These are phyloP conservation scores for Drosophila serrata DNA, from an alignment of 1,140 invertebrate species.

Conservation along the genomic window DNA sequence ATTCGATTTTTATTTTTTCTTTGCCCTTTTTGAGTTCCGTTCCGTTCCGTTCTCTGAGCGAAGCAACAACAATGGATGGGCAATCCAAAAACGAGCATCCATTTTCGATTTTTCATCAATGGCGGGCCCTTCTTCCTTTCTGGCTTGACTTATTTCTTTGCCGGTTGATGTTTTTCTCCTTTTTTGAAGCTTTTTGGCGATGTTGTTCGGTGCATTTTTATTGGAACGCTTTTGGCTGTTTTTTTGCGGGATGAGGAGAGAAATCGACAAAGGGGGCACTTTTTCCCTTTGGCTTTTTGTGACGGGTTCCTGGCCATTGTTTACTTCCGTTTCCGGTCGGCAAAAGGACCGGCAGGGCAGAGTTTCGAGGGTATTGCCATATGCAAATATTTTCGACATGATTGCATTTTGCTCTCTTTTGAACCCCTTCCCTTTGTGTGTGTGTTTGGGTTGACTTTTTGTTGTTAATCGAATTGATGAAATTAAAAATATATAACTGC, in stretches of 20 bases:
- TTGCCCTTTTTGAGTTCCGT: constrained; percentile 12
- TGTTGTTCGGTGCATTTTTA: constrained; percentile 62
- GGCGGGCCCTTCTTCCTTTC: constrained; percentile 28
- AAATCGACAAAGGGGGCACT: constrained; percentile 6
- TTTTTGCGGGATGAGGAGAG: constrained; percentile 21
- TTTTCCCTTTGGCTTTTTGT: constrained; percentile 52
- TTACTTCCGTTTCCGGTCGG: constrained; percentile 76
- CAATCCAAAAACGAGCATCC: constrained; percentile 57
- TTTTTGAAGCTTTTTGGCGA: constrained; percentile 34
- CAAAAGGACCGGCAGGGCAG: constrained; percentile 3
- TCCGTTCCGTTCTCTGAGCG: constrained; percentile 14
- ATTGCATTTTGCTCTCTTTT: constrained; percentile 73
- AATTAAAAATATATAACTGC: constrained; percentile 53
- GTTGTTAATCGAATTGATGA: constrained; percentile 59
- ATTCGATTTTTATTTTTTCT: constrained; percentile 16
- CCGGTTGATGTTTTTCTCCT: not conserved
- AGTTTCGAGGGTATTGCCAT: constrained; percentile 44
- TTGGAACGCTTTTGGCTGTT: constrained; percentile 63
- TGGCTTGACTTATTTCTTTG: constrained; percentile 43
- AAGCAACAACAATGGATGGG: constrained; percentile 53
- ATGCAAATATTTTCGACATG: constrained; percentile 82
- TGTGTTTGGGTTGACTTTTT: constrained; percentile 25
- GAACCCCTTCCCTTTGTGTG: constrained; percentile 45
- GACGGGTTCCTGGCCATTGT: constrained; percentile 61
- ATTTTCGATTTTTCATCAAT: constrained; percentile 69